These are phyloP conservation scores for Oncopodura yosiiana DNA, from an alignment of 1,140 invertebrate species.

Conservation along the genomic window DNA sequence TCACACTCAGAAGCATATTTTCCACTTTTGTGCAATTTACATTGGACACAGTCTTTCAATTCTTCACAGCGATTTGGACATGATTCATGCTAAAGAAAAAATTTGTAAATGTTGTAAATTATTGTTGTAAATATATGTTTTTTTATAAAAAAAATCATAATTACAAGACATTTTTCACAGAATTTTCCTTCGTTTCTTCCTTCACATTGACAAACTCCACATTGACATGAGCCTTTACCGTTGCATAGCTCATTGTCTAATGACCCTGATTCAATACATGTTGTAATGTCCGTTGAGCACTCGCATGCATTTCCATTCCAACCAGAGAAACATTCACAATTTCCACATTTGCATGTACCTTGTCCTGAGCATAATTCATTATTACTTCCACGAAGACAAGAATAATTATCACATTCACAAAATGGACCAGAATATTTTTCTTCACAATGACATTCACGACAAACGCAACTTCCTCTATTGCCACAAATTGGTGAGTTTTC, in stretches of 20 bases:
- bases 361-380: constrained; percentile 70
- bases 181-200: constrained; percentile 65
- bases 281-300: constrained; percentile 46
- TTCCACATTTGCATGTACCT: constrained; percentile 64
- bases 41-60: constrained; percentile 87
- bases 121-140: no score
- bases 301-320: constrained; percentile 74
- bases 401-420: constrained; percentile 92
- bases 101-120: no score
- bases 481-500: no score
- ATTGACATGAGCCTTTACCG: constrained; percentile 42
- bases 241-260: not conserved
- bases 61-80: constrained; percentile 68
- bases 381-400: constrained; percentile 63
- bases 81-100: constrained; percentile 13
- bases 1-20: not conserved
- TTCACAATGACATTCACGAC: constrained; percentile 19
- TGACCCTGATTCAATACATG: not conserved
- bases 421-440: constrained; percentile 63
- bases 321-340: constrained; percentile 60
- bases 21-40: constrained; percentile 57
- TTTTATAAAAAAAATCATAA: no score
- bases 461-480: not conserved
- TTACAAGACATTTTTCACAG: constrained; percentile 82
- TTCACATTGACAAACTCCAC: constrained; percentile 76